These are phyloP conservation scores for Adelges cooleyi DNA, from an alignment of 1,140 invertebrate species.

Conservation along the genomic window DNA sequence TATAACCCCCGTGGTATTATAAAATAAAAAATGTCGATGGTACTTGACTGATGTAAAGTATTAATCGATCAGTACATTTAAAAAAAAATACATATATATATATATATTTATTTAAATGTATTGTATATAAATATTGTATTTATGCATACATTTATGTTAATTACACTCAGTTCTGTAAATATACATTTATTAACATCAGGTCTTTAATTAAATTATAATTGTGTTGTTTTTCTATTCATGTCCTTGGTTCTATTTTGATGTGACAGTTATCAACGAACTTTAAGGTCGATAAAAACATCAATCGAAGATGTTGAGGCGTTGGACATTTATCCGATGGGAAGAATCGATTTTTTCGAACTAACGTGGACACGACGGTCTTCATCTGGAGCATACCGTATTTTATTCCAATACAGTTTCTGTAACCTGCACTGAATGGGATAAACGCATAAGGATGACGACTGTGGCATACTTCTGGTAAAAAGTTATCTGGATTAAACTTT, in stretches of 20 bases:
- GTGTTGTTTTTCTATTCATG: no score
- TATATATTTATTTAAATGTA: no score
- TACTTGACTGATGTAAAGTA: no score
- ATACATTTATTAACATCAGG: no score
- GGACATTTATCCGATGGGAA: constrained; percentile 8
- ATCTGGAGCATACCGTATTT: constrained; percentile 43
- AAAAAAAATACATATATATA: no score
- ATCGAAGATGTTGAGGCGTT: neutral
- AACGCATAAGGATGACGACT: constrained; percentile 41
- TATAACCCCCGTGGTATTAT: no score
- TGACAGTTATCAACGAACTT: neutral
- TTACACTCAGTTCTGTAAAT: no score
- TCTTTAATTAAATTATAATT: no score
- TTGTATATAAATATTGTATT: no score
- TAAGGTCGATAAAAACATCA: neutral
- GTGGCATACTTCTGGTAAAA: constrained; percentile 46
- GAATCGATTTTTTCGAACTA: constrained; percentile 36
- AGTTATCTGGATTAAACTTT: constrained; percentile 38
- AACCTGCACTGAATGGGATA: constrained; percentile 49
- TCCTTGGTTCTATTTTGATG: neutral
- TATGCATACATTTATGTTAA: no score
- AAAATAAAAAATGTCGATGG: no score
- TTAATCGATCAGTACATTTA: no score
- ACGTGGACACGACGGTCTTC: constrained; percentile 40
- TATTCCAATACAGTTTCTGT: constrained; percentile 46